Percentiles rank a stretch among this genome's conserved stretches.
These are phyloP conservation scores for Sebastolobus alascanus DNA, from an alignment of 2,797 vertebrate genomes.

Conservation along the genomic window DNA sequence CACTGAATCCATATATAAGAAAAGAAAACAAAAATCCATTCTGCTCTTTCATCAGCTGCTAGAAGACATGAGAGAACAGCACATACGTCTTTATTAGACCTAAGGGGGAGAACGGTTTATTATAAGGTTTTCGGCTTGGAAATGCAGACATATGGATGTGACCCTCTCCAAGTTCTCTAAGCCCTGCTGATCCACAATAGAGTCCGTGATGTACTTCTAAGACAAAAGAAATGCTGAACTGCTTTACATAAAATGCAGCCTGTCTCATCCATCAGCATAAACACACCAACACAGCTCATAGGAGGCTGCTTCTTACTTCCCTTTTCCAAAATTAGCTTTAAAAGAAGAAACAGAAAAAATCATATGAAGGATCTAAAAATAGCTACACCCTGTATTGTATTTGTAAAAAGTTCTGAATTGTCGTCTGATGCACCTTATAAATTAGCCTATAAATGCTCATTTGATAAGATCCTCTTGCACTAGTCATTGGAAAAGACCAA, in stretches of 20 bases:
- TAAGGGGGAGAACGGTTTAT: not conserved
- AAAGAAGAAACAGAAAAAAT: too few species aligned
- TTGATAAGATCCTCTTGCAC: too few species aligned
- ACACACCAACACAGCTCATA: slow-evolving; percentile 18
- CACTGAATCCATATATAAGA: not conserved
- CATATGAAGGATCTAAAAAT: too few species aligned
- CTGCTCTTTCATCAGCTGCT: slow-evolving; percentile 32
- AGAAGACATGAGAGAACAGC: slow-evolving; percentile 34
- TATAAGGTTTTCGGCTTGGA: not conserved
- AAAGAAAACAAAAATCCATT: slow-evolving; percentile 17
- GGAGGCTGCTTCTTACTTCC: slow-evolving; percentile 20
- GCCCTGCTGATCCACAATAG: slow-evolving; percentile 21
- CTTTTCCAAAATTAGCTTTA: too few species aligned
- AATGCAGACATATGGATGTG: not conserved
- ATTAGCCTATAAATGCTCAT: too few species aligned
- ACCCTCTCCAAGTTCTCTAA: slow-evolving; percentile 6
- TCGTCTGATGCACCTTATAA: too few species aligned
- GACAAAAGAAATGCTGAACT: slow-evolving; percentile 8
- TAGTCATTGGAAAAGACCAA: too few species aligned
- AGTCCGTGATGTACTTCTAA: slow-evolving; percentile 11
- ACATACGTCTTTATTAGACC: slow-evolving; percentile 58
- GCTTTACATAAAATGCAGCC: slow-evolving; percentile 30
- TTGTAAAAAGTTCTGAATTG: too few species aligned
- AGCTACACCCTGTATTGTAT: too few species aligned
- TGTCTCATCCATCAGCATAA: slow-evolving; percentile 52